Base-by-base conservation (phyloP, 2,888 invertebrate species). In the Bembecia ichneumoniformis region DNA sequence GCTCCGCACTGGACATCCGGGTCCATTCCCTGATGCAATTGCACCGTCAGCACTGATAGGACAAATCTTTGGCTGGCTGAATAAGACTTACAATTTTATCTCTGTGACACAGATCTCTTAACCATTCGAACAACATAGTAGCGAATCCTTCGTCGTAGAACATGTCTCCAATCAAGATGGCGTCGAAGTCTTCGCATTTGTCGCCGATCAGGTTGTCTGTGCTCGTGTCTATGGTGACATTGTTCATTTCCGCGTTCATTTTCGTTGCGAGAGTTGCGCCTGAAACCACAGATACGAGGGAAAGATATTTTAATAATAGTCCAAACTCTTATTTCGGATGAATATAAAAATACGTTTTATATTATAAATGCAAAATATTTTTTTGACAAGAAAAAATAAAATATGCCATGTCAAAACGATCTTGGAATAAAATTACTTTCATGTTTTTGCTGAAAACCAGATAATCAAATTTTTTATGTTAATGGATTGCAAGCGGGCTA, bases 121-220 rank as follows among this genome's bases (percentile, higher is more conserved):
- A 69, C 91, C 91, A 91, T 0, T 77, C 66, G 52, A 90, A 83
- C 35, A 91, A 64, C n/a, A 61, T 47, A 4, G 68, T 75, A 0
- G 89, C 87, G 52, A 91, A 89, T 47, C 88, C 84, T 52, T 88
- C 83, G 62, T 92, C 91, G 64, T 93, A 93, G 58, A 93, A 90
- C 86, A 93, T 89, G 65, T 93, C 93, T 0, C 93, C 93, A 36
- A 93, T 75, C n/a, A 93, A 69, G 52, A 93, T 75, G 2, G 89
- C 76, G 57, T 92, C 90, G 62, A 84, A 89, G 5, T 75, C 71
- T 1, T 62, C 56, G 52, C 77, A 74, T 9, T 60, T 52, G 2
- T 66, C 63, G 1, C 87, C 87, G 45, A 91, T 74, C 28, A 89
- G 66, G 62, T 91, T 82, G 3, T 71, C 56, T 14, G 67, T 64